Evolutionary conservation across 2,888 invertebrate genomes (phyloP).

Genomic region (Heteromyza rotundicornis): DNA sequence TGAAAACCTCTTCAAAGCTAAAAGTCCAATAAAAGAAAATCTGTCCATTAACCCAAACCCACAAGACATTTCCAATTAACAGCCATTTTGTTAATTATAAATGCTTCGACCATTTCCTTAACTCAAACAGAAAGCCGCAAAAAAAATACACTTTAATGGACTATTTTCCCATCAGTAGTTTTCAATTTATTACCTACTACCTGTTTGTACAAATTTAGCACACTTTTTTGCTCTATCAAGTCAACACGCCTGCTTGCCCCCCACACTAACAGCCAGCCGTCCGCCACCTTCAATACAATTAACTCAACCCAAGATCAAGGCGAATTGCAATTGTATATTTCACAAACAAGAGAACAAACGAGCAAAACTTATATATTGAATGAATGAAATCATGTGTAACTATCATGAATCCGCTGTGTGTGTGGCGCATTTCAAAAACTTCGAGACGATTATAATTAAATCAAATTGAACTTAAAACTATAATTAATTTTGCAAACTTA

Average conservation of each 20-base stretch:
- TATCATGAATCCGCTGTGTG: background rate
- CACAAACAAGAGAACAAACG: too few relatives aligned
- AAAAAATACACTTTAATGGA: too few relatives aligned
- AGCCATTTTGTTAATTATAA: too few relatives aligned
- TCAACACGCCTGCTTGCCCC: background rate
- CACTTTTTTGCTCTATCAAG: background rate
- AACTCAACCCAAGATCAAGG: constrained; percentile 22
- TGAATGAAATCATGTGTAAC: constrained; percentile 1
- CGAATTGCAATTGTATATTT: constrained; percentile 14
- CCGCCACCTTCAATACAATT: background rate
- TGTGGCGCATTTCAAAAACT: background rate
- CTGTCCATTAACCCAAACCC: too few relatives aligned
- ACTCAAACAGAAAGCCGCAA: too few relatives aligned
- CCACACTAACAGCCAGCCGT: background rate
- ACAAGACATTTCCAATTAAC: too few relatives aligned
- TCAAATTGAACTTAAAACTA: background rate
- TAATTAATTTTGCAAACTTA: background rate
- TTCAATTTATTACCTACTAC: constrained; percentile 17
- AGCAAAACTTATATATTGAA: too few relatives aligned
- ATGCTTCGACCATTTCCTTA: too few relatives aligned
- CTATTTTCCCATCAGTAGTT: too few relatives aligned
- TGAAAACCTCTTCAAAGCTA: too few relatives aligned
- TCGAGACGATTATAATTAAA: background rate
- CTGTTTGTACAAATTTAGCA: constrained; percentile 19
- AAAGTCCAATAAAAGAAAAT: too few relatives aligned